These are phyloP conservation scores for Eriosoma lanigerum DNA, from an alignment of 1,140 invertebrate species.

Conservation along the genomic window DNA sequence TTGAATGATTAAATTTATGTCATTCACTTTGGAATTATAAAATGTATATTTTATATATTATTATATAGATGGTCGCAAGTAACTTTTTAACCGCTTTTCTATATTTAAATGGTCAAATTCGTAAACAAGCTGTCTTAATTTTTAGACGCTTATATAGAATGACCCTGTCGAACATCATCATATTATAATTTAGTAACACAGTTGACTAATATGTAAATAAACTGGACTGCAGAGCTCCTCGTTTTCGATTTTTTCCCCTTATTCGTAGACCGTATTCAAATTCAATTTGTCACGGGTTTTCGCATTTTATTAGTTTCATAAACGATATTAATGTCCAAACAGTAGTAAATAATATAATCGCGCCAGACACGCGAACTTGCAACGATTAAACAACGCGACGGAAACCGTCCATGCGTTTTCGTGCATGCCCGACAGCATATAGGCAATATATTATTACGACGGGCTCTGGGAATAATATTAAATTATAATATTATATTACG, in stretches of 20 bases:
- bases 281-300: constrained; percentile 29
- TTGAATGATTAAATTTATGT: too few species aligned
- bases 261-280: not conserved
- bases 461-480: not conserved
- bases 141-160: not conserved
- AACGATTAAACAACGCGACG: not conserved
- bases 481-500: not conserved
- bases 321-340: constrained; percentile 11
- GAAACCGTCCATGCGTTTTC: not conserved
- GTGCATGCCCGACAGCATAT: not conserved
- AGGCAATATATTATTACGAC: constrained; percentile 21
- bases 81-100: not conserved
- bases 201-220: constrained; percentile 16
- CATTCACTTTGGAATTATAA: too few species aligned
- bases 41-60: too few species aligned
- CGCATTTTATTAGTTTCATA: constrained; percentile 21
- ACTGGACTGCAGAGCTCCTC: not conserved
- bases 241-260: not conserved
- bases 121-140: not conserved
- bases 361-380: constrained; percentile 7
- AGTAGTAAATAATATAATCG: not conserved
- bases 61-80: not conserved
- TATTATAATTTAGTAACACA: too few species aligned
- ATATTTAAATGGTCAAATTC: not conserved
- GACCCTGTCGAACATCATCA: not conserved